Evolutionary conservation across 2,113 vertebrate genomes (phyloP).

Genomic region (Menidia beryllina): DNA sequence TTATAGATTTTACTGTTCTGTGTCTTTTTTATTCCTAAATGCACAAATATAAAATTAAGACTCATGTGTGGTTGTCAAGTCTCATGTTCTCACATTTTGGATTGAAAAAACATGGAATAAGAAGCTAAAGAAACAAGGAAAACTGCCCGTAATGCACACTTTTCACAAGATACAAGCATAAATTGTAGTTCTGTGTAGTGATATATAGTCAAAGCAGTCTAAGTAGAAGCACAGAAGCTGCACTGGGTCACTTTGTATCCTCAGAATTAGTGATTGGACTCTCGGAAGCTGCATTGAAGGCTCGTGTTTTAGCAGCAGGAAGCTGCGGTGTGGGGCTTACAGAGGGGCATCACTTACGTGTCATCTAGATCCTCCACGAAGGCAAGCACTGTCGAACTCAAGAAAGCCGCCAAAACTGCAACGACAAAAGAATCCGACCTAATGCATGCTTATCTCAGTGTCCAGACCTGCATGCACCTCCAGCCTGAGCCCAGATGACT

Average conservation of each 20-base stretch:
- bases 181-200: too few species aligned
- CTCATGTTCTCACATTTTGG: too few species aligned
- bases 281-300: background rate
- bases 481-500: slow-evolving; percentile 53
- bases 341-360: slow-evolving; percentile 87
- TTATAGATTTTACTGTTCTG: too few species aligned
- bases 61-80: too few species aligned
- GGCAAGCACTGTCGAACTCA: slow-evolving; percentile 78
- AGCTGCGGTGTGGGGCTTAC: background rate
- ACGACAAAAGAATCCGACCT: background rate
- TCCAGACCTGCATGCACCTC: background rate
- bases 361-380: slow-evolving; percentile 95
- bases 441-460: background rate
- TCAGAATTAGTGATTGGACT: background rate
- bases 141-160: too few species aligned
- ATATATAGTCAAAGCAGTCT: background rate
- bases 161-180: background rate
- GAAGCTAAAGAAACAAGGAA: too few species aligned
- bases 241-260: background rate
- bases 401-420: slow-evolving; percentile 74
- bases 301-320: slow-evolving; percentile 11
- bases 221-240: background rate
- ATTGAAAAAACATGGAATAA: too few species aligned
- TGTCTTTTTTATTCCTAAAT: too few species aligned
- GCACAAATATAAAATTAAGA: too few species aligned